These are phyloP conservation scores for Galeruca laticollis DNA, from an alignment of 2,888 invertebrate genomes.

Conservation along the genomic window DNA sequence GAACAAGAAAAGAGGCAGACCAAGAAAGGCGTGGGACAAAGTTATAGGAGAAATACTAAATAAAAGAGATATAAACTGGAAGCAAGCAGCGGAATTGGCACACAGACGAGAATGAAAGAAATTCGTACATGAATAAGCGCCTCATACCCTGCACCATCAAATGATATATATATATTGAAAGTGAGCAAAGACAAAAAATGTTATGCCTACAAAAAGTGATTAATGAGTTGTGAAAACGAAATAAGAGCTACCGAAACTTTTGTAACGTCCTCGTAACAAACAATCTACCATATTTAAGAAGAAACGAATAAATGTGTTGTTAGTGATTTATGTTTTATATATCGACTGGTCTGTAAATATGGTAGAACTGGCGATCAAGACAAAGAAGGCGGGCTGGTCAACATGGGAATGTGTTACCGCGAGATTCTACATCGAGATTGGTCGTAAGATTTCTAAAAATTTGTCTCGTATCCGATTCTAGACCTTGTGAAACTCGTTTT, in stretches of 20 bases:
- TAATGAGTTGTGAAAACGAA: no score
- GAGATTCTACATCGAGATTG: conserved; percentile 55
- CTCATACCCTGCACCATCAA: no score
- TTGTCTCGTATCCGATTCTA: conserved; percentile 55
- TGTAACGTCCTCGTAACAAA: not conserved
- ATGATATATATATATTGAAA: no score
- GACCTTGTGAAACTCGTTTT: conserved; percentile 54
- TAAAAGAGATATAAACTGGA: no score
- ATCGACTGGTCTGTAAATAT: conserved; percentile 29
- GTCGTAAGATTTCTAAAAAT: conserved; percentile 55
- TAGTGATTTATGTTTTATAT: conserved; percentile 6
- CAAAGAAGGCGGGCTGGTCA: conserved; percentile 40
- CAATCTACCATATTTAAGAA: not conserved
- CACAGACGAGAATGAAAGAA: no score
- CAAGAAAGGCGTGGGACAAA: no score
- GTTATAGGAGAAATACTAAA: no score
- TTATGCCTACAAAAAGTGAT: no score
- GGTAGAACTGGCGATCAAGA: conserved; percentile 32
- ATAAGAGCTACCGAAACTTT: not conserved
- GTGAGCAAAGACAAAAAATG: no score
- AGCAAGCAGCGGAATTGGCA: no score
- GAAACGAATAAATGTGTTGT: not conserved
- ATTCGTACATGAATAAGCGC: no score
- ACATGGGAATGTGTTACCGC: conserved; percentile 47
- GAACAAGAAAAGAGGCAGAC: no score